phyloP scores from a whole-genome alignment of 1,140 invertebrate species.

The Phortica variegata region DNA sequence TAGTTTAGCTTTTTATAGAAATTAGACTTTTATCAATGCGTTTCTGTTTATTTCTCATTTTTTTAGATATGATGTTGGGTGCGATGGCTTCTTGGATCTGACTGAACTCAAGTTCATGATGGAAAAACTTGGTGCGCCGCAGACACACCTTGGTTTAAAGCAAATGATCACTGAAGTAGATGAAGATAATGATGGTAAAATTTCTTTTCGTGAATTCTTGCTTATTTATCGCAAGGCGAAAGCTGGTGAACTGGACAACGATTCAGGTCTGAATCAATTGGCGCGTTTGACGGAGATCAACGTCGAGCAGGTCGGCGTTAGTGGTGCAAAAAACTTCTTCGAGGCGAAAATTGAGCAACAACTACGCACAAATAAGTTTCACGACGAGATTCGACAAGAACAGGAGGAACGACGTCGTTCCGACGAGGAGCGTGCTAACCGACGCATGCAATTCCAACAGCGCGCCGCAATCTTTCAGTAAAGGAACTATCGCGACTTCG shows the following conservation, averaged over 20 bases:
- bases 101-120: constrained; percentile 92
- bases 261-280: constrained; percentile 80
- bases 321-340: constrained; percentile 87
- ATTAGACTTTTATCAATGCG: too few relatives aligned
- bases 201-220: constrained; percentile 90
- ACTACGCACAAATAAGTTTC: constrained; percentile 77
- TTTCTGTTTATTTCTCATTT: constrained; percentile 6
- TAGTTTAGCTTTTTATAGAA: too few relatives aligned
- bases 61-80: constrained; percentile 83
- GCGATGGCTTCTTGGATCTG: constrained; percentile 84
- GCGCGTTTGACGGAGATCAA: constrained; percentile 83
- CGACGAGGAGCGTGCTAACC: constrained; percentile 74
- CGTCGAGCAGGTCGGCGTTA: constrained; percentile 85
- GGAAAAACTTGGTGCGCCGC: constrained; percentile 92
- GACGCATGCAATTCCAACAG: constrained; percentile 77
- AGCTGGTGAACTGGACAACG: constrained; percentile 77
- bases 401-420: constrained; percentile 79
- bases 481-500: neutral
- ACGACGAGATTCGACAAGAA: constrained; percentile 82
- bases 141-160: constrained; percentile 91
- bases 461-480: constrained; percentile 77
- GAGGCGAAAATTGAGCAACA: constrained; percentile 90
- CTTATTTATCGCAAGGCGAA: constrained; percentile 84
- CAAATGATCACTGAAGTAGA: constrained; percentile 94
- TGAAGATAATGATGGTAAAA: constrained; percentile 84